Evolutionary conservation across 2,888 invertebrate genomes (phyloP), one percentile per base, ranked within the genome.

Genomic region (Mesopsocus fuscifrons): DNA sequence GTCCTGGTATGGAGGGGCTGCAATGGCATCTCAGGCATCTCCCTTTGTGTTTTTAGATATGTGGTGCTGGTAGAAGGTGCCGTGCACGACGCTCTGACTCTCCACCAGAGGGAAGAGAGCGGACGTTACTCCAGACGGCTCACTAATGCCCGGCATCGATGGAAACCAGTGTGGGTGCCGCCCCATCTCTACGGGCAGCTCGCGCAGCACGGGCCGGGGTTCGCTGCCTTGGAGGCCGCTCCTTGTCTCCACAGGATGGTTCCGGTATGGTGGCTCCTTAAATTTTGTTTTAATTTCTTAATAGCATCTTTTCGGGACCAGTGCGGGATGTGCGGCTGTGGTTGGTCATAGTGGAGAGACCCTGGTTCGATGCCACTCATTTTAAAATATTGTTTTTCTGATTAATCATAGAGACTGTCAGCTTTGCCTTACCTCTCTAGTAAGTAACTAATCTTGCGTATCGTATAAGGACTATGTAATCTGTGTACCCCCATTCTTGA

Each of bases 181-280:
- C 76, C 83, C 32, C 89, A 94, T 68, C 63, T 91, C 46, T 81
- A 89, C 64, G 84, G 84, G 2, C 82, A 89, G 57, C 66, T 91
- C 49, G 73, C 73, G 11, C 75, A 77, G 54, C 83, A 84, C 54
- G 65, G 65, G 20, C 59, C 64, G 33, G 72, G 77, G 3, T 62
- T 71, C 50, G 64, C 70, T 44, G 57, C 71, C 48, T 54, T 78
- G 16, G 52, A 70, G 8, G 61, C 69, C 38, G 59, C 67, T 49
- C 64, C 69, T 22, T 62, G 65, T 9, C 57, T 71, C 21, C 65
- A 68, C 16, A 56, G 57, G 42, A 61, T 65, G 30, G 57, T 63
- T 1, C 57, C 67, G 52, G 60, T 66, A 31, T 48, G 34, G n/a
- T 17, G 21, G 6, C 15, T 45, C 23, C 57, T 57, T 35, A 49